Conservation (phyloP, 1,140 invertebrate genomes). For the Pogonognathellus flavescens region DNA sequence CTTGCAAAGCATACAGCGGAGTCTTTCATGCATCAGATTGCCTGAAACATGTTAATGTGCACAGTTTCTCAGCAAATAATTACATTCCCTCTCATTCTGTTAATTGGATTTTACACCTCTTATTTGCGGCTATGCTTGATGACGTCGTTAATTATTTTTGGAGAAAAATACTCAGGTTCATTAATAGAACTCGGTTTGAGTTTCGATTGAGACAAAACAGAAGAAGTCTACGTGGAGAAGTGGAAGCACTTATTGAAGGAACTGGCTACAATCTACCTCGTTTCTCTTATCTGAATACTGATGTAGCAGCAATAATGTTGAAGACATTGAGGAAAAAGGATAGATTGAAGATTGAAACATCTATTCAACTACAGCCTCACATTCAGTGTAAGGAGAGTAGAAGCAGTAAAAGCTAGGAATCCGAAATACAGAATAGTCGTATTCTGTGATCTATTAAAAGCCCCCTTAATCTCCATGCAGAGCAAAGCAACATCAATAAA, state of each 20-base stretch:
- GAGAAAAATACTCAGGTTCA: constrained; percentile 58
- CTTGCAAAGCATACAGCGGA: no score
- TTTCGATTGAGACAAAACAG: neutral
- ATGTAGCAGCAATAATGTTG: constrained; percentile 24
- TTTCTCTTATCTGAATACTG: neutral
- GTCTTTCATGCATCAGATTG: no score
- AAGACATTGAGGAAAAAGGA: constrained; percentile 8
- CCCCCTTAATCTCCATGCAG: constrained; percentile 40
- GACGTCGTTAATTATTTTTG: constrained; percentile 62
- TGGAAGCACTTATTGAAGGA: neutral
- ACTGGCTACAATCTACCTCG: neutral
- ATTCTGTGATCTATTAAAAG: constrained; percentile 47
- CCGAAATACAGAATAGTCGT: constrained; percentile 14
- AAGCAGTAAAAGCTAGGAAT: constrained; percentile 21
- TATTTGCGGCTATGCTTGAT: constrained; percentile 62
- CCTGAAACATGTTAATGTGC: neutral
- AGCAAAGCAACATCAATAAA: constrained; percentile 50
- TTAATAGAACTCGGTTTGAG: constrained; percentile 52
- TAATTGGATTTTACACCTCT: constrained; percentile 66
- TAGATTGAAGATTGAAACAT: neutral
- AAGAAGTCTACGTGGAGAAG: neutral
- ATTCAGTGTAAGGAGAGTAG: constrained; percentile 22
- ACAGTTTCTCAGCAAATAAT: constrained; percentile 63
- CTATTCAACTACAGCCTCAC: constrained; percentile 1
- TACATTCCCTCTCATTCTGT: constrained; percentile 62